Evolutionary conservation across 2,888 invertebrate genomes (phyloP).

Genomic region (Brenthis ino): DNA sequence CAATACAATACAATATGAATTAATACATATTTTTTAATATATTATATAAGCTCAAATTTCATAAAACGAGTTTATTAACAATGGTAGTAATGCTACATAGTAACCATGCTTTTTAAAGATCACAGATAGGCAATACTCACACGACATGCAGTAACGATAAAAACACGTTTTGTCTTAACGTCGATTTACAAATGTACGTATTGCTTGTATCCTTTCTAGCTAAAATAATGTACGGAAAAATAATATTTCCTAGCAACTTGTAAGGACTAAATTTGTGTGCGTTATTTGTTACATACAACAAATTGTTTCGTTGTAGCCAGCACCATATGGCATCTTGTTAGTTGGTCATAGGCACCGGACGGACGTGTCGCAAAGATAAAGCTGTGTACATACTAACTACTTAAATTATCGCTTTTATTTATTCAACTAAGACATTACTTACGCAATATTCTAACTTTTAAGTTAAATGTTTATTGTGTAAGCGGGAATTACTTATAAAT

Average conservation of each 20-base stretch:
- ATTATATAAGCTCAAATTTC: not conserved
- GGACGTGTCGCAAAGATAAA: slow-evolving; percentile 51
- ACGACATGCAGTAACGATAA: slow-evolving; percentile 36
- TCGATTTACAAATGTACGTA: slow-evolving; percentile 13
- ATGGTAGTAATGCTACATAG: slow-evolving; percentile 9
- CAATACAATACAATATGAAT: too few species aligned
- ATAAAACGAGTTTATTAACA: not conserved
- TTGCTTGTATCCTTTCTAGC: not conserved
- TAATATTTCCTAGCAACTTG: not conserved
- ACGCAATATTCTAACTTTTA: too few species aligned
- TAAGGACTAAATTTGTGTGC: slow-evolving; percentile 46
- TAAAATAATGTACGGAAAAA: slow-evolving; percentile 1
- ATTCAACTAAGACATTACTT: too few species aligned
- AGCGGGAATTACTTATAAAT: too few species aligned
- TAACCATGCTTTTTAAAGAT: slow-evolving; percentile 25
- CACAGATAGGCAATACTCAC: slow-evolving; percentile 30
- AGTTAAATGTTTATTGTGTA: too few species aligned
- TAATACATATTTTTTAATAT: not conserved
- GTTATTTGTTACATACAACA: slow-evolving; percentile 45
- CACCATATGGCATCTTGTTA: slow-evolving; percentile 69
- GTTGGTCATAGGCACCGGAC: slow-evolving; percentile 57
- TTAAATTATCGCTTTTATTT: too few species aligned
- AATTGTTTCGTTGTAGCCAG: slow-evolving; percentile 52
- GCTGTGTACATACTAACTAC: slow-evolving; percentile 47
- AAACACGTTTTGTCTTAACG: slow-evolving; percentile 39